A percentile compares a stretch with the other conserved stretches of the same genome.
Conservation (phyloP, 1,140 invertebrate genomes). For the Drosophila azteca region DNA sequence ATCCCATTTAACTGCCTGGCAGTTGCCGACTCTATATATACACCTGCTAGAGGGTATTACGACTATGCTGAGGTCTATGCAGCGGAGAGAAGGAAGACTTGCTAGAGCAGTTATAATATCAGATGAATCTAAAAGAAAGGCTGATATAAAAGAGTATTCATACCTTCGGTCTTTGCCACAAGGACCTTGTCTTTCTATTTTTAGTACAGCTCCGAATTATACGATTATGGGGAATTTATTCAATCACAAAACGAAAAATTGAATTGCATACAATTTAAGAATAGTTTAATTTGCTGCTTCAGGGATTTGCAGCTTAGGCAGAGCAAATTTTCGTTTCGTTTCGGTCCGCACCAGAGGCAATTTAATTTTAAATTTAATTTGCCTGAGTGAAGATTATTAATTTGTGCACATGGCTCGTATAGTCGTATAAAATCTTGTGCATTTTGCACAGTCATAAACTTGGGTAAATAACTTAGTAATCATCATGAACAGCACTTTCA, state of each 20-base stretch:
- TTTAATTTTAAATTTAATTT: conserved; percentile 65
- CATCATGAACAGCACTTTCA: conserved; percentile 44
- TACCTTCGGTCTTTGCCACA: conserved; percentile 6
- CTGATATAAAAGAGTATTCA: too few relatives aligned
- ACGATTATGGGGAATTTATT: background rate
- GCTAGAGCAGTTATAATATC: too few relatives aligned
- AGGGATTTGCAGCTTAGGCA: background rate
- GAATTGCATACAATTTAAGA: background rate
- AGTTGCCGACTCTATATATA: background rate
- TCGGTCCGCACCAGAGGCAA: conserved; percentile 6
- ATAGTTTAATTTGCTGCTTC: conserved; percentile 2
- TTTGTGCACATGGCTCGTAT: conserved; percentile 68
- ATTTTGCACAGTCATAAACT: conserved; percentile 69
- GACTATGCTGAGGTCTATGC: too few relatives aligned
- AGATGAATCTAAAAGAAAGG: too few relatives aligned
- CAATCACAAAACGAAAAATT: background rate
- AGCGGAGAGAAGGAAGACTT: too few relatives aligned
- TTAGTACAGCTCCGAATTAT: background rate
- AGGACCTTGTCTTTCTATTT: too few relatives aligned
- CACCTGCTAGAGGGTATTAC: too few relatives aligned
- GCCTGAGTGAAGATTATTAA: conserved; percentile 69
- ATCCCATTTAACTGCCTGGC: conserved; percentile 33
- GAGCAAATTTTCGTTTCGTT: background rate
- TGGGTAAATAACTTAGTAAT: conserved; percentile 65
- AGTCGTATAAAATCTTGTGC: conserved; percentile 56